Evolutionary conservation across 2,113 vertebrate genomes (phyloP), one percentile per base, ranked within the genome.

Genomic region (Marcusenius ussheri): DNA sequence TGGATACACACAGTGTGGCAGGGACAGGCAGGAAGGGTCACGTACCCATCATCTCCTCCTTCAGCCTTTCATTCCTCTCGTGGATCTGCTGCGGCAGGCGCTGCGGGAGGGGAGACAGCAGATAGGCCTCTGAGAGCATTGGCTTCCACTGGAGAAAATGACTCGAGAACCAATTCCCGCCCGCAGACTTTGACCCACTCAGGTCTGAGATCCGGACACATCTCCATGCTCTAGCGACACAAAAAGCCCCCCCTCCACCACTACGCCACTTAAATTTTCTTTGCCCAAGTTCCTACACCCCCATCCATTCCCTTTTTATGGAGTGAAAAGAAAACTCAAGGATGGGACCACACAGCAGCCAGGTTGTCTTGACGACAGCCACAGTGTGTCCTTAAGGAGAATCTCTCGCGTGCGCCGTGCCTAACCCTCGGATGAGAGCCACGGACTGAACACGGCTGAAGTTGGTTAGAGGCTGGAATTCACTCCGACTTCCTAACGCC

Each of bases 1-100:
- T 13, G 66, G 27, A 31, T 11, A 27, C 11, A 70, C 66, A 70
- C n/a, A 13, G 66, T 9, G 27, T 31, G 17, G 49, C 31, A 3
- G 27, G 80, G 66, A 83, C 39, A 58, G 51, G 3, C 13, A 1
- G 13, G 88, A 93, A 17, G 80, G 80, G 19, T 42, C 39, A 87
- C 97, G 92, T 96, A 99, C 98, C 94, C 84, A 99, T 93, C 98
- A 99, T 99, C 92, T 99, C 98, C 92, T 97, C 97, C 93, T 99
- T 99, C 90, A 99, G 91, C 91, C 95, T 97, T 94, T 99, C 98
- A 88, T 99, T 99, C 70, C 97, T 96, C 90, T 99, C 98, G 91
- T 99, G 96, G 89, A 99, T 99, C 95, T 98, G 97, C 92, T 93
- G 95, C 84, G 98, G 98, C 89, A 99, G 93, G 94, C 98, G 95